Base-by-base conservation (phyloP, 2,113 vertebrate genomes). In the Alectura lathami region DNA sequence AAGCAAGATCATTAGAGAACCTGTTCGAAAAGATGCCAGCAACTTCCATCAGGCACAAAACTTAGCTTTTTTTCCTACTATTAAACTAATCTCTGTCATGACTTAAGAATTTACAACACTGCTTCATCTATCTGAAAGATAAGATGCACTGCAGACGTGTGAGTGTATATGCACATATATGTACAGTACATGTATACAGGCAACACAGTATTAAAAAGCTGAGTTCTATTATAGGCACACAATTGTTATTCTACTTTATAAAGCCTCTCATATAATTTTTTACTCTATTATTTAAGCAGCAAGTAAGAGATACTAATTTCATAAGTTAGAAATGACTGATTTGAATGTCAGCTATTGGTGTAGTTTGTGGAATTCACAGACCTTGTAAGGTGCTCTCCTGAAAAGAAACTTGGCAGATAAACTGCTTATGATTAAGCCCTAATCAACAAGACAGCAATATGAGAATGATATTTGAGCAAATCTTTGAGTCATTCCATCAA, bases 1-100 rank as follows among this genome's bases (percentile, higher is more conserved):
- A 98, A 98, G 96, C 96, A 98, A 98, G 97, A 98, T 98, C 98
- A 99, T 99, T 98, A 98, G 98, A 98, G 97, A 98, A 97, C 98
- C 99, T 99, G 98, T 98, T 97, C 70, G 96, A 97, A 98, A 95
- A 97, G 89, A 98, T 93, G 97, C 91, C 97, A 98, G 97, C 97
- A 97, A 98, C 96, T 97, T 98, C 93, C 91, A 98, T 98, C 97
- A 98, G 93, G 84, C 86, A 96, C 86, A 94, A 84, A 96, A 97
- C 91, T 88, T 86, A 77, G n/a, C 89, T 93, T 69, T 53, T 57
- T 56, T 32, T 17, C 15, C 7, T 85, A 63, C 36, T 50, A 95
- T 68, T 91, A 88, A 96, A 89, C 68, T 90, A 88, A 92, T 82
- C 54, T 93, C 83, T 77, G 66, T 32, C 54, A 76, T 1, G 29